phyloP scores from a whole-genome alignment of 64 coral and sea anemone species.

The Stichodactyla mertensii region DNA sequence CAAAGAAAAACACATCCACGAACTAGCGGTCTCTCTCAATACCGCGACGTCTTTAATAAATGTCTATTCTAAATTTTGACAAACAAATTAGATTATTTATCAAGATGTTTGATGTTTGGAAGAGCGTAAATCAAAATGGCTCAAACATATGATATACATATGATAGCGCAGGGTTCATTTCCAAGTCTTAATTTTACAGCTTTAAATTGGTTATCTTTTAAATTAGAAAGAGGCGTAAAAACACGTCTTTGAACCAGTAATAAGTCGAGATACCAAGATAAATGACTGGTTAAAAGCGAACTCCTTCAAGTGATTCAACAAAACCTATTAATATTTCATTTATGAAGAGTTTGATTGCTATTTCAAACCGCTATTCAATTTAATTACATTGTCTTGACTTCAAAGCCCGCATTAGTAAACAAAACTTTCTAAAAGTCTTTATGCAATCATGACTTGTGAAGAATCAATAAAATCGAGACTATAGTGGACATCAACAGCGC shows the following conservation, averaged over 20 bases:
- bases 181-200: too few relatives aligned
- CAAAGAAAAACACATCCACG: neutral
- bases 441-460: neutral
- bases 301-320: neutral
- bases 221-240: neutral
- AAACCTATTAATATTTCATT: neutral
- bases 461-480: neutral
- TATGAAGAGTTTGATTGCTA: neutral
- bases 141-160: neutral
- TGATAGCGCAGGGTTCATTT: neutral
- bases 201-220: neutral
- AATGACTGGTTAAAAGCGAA: neutral
- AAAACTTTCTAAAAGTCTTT: neutral
- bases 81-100: neutral
- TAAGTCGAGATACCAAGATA: neutral
- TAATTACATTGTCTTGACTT: neutral
- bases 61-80: neutral
- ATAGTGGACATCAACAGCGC: too few relatives aligned
- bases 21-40: neutral
- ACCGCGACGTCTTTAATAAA: neutral
- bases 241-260: too few relatives aligned
- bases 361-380: neutral
- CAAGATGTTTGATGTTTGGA: neutral
- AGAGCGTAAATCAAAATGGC: neutral
- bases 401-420: neutral